A percentile compares a stretch with the other conserved stretches of the same genome.
Conservation (phyloP, 2,888 invertebrate genomes). For the Teinopalpus imperialis region DNA sequence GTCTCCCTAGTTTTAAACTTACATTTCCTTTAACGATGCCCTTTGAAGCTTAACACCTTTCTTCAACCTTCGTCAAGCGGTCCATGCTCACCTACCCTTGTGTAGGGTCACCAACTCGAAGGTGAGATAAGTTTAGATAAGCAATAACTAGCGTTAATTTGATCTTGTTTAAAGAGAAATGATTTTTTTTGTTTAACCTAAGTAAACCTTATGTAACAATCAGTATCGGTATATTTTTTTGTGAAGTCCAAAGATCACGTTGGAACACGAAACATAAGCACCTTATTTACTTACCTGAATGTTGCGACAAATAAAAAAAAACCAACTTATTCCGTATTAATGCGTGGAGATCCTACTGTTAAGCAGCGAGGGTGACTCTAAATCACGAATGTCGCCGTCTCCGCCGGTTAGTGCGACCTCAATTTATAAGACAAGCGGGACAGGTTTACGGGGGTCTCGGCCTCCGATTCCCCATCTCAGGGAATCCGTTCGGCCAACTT, state of each 20-base stretch:
- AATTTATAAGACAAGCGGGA: conserved; percentile 35
- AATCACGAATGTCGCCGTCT: conserved; percentile 25
- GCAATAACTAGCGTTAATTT: too few species aligned
- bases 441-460: conserved; percentile 32
- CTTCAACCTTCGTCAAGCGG: conserved; percentile 9
- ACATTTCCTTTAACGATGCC: conserved; percentile 15
- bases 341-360: background rate
- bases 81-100: conserved; percentile 9
- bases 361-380: conserved; percentile 18
- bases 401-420: conserved; percentile 30
- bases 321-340: too few species aligned
- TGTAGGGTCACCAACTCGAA: conserved; percentile 6
- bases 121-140: too few species aligned
- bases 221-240: too few species aligned
- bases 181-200: too few species aligned
- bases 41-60: conserved; percentile 16
- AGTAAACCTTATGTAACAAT: too few species aligned
- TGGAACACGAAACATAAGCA: too few species aligned
- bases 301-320: too few species aligned
- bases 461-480: conserved; percentile 18
- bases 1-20: conserved; percentile 13
- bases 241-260: too few species aligned
- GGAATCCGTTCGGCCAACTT: conserved; percentile 21
- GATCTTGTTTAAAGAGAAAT: too few species aligned
- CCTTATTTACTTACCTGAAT: too few species aligned